A percentile compares a stretch with the other conserved stretches of the same genome.
Evolutionary conservation across 2,888 invertebrate species (phyloP).

Genomic region (Ashinkailepas kermadecensis): DNA sequence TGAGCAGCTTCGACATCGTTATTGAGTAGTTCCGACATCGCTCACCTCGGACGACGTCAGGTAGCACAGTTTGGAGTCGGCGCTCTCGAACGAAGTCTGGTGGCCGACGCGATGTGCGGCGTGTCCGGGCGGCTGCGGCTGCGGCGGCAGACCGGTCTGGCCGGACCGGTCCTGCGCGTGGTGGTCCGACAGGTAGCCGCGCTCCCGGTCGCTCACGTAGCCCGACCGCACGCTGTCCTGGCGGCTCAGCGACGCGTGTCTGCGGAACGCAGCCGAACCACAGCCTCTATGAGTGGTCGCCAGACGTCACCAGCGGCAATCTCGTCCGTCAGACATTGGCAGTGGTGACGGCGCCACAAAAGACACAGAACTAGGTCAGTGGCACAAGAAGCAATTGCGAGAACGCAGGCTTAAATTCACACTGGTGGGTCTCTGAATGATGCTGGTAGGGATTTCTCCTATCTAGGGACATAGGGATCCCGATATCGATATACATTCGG

Average conservation of each 20-base stretch:
- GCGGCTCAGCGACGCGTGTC: slow-evolving; percentile 67
- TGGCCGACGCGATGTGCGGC: slow-evolving; percentile 83
- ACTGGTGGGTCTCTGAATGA: no score
- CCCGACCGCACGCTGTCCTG: slow-evolving; percentile 83
- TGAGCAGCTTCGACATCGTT: no score
- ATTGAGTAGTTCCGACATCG: not conserved
- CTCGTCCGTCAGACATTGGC: not conserved
- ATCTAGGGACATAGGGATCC: no score
- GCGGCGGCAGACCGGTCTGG: slow-evolving; percentile 30
- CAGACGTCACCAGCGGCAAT: not conserved
- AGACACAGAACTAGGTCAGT: no score
- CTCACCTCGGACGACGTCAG: slow-evolving; percentile 93
- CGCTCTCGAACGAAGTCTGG: slow-evolving; percentile 88
- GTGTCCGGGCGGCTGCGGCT: slow-evolving; percentile 64
- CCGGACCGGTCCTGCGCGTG: slow-evolving; percentile 43
- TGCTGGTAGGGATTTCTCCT: no score
- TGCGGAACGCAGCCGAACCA: slow-evolving; percentile 27
- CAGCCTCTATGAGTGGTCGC: not conserved
- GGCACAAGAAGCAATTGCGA: no score
- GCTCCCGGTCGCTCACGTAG: slow-evolving; percentile 67
- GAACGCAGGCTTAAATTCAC: no score
- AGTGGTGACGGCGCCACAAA: no score
- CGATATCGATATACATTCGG: no score
- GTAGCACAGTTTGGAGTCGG: slow-evolving; percentile 87
- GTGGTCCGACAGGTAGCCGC: slow-evolving; percentile 33